These are phyloP conservation scores for Acipenser oxyrinchus DNA, from an alignment of 2,797 vertebrate genomes.

Conservation along the genomic window DNA sequence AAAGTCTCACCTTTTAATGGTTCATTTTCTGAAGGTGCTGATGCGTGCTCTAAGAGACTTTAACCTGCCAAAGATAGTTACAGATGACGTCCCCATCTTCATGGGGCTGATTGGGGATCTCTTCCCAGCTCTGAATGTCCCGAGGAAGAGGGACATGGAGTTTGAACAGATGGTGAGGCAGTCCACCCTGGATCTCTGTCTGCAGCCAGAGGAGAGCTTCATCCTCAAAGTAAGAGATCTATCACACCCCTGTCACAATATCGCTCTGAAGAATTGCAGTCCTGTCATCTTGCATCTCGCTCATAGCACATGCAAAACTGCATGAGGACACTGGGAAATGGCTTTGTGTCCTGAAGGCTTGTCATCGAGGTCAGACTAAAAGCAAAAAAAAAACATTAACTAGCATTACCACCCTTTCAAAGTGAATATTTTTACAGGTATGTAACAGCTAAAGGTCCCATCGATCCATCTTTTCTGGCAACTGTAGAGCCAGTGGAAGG, in stretches of 20 bases:
- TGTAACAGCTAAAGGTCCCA: too few relatives aligned
- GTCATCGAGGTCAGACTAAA: neutral
- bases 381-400: too few relatives aligned
- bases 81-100: constrained; percentile 74
- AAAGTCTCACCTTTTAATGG: too few relatives aligned
- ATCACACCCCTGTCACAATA: constrained; percentile 22
- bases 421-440: too few relatives aligned
- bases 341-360: constrained; percentile 15
- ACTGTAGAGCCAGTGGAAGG: too few relatives aligned
- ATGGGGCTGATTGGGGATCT: constrained; percentile 71
- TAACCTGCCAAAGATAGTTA: constrained; percentile 75
- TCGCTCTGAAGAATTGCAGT: constrained; percentile 27
- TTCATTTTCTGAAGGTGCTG: constrained; percentile 49
- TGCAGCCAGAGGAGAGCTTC: constrained; percentile 78
- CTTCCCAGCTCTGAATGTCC: constrained; percentile 72
- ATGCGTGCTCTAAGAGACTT: constrained; percentile 76
- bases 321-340: constrained; percentile 20
- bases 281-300: constrained; percentile 7
- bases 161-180: constrained; percentile 71
- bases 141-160: constrained; percentile 55
- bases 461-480: too few relatives aligned
- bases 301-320: too few relatives aligned
- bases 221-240: constrained; percentile 67
- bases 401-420: too few relatives aligned
- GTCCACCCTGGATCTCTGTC: constrained; percentile 63